phyloP scores from a whole-genome alignment of 2,797 vertebrate genomes.

The Eurystomus glaucurus region DNA sequence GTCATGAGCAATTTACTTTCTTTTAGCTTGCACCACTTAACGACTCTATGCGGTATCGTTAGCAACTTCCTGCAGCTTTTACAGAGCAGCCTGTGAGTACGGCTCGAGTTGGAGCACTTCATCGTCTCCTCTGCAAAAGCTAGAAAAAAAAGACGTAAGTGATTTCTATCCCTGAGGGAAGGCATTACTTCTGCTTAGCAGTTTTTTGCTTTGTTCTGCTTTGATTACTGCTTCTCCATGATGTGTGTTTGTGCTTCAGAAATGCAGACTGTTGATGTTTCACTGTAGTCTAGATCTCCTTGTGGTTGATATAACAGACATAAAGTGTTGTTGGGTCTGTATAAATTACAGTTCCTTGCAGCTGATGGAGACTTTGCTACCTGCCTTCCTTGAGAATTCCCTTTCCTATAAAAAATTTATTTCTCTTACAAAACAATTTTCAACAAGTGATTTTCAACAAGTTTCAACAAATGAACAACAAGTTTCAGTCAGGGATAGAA shows the following conservation, averaged over 20 bases:
- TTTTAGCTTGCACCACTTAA: background rate
- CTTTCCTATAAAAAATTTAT: background rate
- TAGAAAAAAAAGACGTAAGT: slow-evolving; percentile 11
- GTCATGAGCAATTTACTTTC: background rate
- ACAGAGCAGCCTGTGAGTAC: background rate
- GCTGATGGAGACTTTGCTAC: background rate
- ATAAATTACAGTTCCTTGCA: background rate
- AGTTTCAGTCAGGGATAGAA: background rate
- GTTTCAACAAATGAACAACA: too few relatives aligned
- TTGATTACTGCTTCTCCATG: background rate
- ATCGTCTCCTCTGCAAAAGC: background rate
- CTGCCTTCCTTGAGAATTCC: background rate
- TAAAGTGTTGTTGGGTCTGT: background rate
- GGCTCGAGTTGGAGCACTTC: background rate
- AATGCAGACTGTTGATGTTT: background rate
- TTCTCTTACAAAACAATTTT: background rate
- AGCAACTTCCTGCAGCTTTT: background rate
- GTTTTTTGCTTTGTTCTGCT: background rate
- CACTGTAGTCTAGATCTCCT: background rate
- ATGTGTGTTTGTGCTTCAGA: background rate
- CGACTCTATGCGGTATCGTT: accelerated
- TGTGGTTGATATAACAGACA: background rate
- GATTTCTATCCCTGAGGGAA: background rate
- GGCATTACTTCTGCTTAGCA: background rate
- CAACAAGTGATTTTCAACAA: too few relatives aligned